Conservation (phyloP, 1,140 invertebrate genomes). For the Pollicipes pollicipes region DNA sequence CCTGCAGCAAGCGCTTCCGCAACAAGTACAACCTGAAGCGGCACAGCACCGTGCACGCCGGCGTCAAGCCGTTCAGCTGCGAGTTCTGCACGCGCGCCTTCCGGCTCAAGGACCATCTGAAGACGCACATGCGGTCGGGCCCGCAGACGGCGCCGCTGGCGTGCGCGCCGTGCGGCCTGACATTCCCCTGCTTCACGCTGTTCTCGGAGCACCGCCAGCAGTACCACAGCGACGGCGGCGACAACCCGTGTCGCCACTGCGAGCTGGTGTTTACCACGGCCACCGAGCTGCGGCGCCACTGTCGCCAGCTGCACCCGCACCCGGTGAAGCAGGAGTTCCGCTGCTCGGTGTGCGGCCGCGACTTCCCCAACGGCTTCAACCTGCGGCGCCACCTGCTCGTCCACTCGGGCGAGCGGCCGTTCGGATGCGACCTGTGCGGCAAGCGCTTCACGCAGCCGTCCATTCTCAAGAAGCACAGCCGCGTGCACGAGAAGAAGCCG, state of each 20-base stretch:
- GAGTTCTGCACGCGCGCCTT: conserved; percentile 18
- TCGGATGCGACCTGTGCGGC: conserved; percentile 50
- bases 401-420: conserved; percentile 15
- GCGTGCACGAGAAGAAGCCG: conserved; percentile 1
- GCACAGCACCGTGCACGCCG: conserved; percentile 29
- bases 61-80: conserved; percentile 29
- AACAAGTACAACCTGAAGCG: conserved; percentile 27
- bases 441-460: conserved; percentile 5
- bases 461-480: background rate
- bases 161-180: conserved; percentile 4
- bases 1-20: background rate
- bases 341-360: background rate
- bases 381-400: conserved; percentile 15
- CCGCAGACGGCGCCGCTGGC: background rate
- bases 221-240: conserved; percentile 4
- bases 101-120: conserved; percentile 20
- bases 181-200: background rate
- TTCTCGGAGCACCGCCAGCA: conserved; percentile 4
- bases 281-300: conserved; percentile 4
- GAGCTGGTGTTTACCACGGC: conserved; percentile 1
- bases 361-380: conserved; percentile 5
- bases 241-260: conserved; percentile 4
- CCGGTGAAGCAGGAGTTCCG: conserved; percentile 2
- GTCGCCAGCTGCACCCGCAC: conserved; percentile 2
- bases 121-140: conserved; percentile 16